A percentile compares a stretch with the other conserved stretches of the same genome.
Conservation (phyloP, 2,113 vertebrate genomes). For the Alethe castanea region DNA sequence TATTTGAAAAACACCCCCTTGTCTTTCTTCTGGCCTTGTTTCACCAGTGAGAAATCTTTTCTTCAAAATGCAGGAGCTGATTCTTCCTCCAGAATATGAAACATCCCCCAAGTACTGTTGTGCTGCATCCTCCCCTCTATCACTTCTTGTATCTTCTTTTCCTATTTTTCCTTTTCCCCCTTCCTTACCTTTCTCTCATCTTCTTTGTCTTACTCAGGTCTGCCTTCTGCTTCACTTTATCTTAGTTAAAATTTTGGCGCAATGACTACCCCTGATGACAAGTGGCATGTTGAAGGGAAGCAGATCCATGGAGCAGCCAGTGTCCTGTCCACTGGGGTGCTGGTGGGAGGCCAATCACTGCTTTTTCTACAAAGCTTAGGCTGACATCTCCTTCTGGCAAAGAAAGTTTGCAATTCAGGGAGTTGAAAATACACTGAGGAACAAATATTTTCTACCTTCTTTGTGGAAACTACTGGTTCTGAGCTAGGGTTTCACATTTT, state of each 20-base stretch:
- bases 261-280: neutral
- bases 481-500: neutral
- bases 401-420: neutral
- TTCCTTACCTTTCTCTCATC: neutral
- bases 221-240: neutral
- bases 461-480: neutral
- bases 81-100: neutral
- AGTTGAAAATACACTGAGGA: neutral
- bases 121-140: neutral
- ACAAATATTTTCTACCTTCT: neutral
- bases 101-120: neutral
- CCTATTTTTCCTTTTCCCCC: neutral
- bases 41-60: neutral
- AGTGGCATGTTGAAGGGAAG: neutral
- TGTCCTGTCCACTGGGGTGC: neutral
- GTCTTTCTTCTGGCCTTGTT: neutral
- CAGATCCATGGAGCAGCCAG: neutral
- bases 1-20: neutral
- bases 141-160: neutral
- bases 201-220: neutral
- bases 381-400: neutral
- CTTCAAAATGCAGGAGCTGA: neutral
- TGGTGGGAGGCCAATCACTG: neutral
- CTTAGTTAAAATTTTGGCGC: neutral
- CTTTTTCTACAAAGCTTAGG: neutral